Evolutionary conservation across 2,797 vertebrate genomes (phyloP).

Genomic region (Astyanax mexicanus): DNA sequence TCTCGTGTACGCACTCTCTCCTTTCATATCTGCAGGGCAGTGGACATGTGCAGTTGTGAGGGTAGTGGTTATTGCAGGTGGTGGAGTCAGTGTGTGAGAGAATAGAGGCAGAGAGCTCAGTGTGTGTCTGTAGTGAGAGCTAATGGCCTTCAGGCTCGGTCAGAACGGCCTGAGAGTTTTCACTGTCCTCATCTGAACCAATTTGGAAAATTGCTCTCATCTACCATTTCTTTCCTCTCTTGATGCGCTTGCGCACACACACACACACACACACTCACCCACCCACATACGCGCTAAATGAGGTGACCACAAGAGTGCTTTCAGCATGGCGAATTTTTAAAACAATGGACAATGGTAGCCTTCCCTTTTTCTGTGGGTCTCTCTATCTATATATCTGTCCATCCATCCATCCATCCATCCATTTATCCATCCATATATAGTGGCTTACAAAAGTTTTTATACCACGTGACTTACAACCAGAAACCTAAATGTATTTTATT

Average conservation of each 20-base stretch:
- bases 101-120: conserved; percentile 14
- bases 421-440: no score
- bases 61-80: conserved; percentile 30
- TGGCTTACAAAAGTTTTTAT: no score
- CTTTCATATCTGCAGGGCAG: neutral
- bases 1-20: neutral
- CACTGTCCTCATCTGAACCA: conserved; percentile 25
- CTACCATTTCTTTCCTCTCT: neutral
- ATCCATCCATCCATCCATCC: no score
- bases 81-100: neutral
- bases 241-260: neutral
- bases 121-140: conserved; percentile 31
- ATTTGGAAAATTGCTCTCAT: conserved; percentile 25
- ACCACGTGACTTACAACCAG: no score
- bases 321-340: neutral
- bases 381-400: neutral
- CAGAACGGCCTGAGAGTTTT: conserved; percentile 1
- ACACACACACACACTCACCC: neutral
- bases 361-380: neutral
- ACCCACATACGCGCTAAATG: neutral
- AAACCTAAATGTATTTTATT: no score
- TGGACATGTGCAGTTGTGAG: conserved; percentile 13
- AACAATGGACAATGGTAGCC: neutral
- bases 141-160: conserved; percentile 21
- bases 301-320: conserved; percentile 3